phyloP scores from a whole-genome alignment of 2,113 vertebrate species.

The Alectura lathami region DNA sequence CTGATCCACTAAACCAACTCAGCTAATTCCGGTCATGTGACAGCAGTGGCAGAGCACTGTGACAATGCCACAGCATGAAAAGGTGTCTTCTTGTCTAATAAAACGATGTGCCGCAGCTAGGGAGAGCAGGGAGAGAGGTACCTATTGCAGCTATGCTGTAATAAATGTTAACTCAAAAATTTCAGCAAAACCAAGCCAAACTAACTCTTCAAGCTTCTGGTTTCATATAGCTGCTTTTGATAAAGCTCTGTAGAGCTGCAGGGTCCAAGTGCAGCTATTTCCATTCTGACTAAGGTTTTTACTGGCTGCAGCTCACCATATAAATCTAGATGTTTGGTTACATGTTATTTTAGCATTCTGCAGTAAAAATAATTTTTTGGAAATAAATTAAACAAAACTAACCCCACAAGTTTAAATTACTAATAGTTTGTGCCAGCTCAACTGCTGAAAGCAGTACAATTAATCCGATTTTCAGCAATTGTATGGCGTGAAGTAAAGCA shows the following conservation, averaged over 20 bases:
- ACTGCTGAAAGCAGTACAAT: constrained; percentile 5
- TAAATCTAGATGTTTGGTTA: constrained; percentile 10
- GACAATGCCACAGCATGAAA: background rate
- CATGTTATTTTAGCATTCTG: constrained; percentile 1
- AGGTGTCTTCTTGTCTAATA: background rate
- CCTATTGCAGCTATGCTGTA: background rate
- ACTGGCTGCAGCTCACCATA: background rate
- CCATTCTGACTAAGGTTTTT: background rate
- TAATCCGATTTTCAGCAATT: constrained; percentile 33
- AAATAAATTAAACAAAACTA: constrained; percentile 41
- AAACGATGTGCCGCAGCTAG: background rate
- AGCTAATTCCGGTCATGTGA: background rate
- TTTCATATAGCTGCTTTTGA: background rate
- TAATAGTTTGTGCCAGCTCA: background rate
- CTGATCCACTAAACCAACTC: background rate
- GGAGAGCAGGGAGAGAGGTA: background rate
- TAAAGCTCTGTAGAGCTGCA: background rate
- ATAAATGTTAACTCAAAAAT: background rate
- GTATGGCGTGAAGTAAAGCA: background rate
- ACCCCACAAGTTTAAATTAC: background rate
- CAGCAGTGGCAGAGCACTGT: background rate
- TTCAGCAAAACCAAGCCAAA: background rate
- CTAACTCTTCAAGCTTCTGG: background rate
- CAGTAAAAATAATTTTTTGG: background rate
- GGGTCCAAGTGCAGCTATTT: background rate